Percentiles rank a stretch among this genome's conserved stretches.
Evolutionary conservation across 2,888 invertebrate genomes (phyloP).

Genomic region (Shargacucullia verbasci): DNA sequence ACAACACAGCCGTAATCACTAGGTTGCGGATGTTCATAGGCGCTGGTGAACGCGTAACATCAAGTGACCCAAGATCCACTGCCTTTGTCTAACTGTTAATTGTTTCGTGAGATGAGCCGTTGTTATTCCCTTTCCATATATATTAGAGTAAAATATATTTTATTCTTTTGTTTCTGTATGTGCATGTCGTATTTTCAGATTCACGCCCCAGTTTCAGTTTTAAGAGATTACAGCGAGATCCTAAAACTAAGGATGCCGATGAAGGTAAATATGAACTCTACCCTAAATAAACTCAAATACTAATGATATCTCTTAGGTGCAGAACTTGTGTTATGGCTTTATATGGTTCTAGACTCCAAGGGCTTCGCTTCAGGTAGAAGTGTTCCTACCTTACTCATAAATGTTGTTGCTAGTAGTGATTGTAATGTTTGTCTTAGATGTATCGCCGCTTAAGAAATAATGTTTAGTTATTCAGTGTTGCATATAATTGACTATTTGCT

Average conservation of each 20-base stretch:
- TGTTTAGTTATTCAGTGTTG: neutral
- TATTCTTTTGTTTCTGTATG: too few relatives aligned
- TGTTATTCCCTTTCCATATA: too few relatives aligned
- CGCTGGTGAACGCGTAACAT: too few relatives aligned
- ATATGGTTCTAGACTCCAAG: conserved; percentile 58
- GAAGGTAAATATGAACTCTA: conserved; percentile 88
- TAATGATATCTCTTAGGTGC: conserved; percentile 54
- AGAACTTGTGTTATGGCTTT: conserved; percentile 66
- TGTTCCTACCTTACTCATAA: conserved; percentile 37
- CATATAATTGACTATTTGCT: neutral
- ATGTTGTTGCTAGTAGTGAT: conserved; percentile 42
- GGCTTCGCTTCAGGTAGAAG: conserved; percentile 65
- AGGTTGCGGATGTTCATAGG: too few relatives aligned
- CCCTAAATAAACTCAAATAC: conserved; percentile 36
- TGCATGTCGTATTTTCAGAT: conserved; percentile 91
- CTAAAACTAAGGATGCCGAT: conserved; percentile 97
- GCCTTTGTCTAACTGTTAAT: too few relatives aligned
- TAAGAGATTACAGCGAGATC: conserved; percentile 96
- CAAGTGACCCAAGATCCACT: too few relatives aligned
- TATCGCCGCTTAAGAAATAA: neutral
- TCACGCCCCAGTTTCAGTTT: conserved; percentile 94
- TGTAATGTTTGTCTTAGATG: neutral
- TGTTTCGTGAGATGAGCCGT: too few relatives aligned
- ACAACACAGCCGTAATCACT: too few relatives aligned
- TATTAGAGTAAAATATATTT: too few relatives aligned